Conservation (phyloP, 2,113 vertebrate species). For the Brachirus orientalis region DNA sequence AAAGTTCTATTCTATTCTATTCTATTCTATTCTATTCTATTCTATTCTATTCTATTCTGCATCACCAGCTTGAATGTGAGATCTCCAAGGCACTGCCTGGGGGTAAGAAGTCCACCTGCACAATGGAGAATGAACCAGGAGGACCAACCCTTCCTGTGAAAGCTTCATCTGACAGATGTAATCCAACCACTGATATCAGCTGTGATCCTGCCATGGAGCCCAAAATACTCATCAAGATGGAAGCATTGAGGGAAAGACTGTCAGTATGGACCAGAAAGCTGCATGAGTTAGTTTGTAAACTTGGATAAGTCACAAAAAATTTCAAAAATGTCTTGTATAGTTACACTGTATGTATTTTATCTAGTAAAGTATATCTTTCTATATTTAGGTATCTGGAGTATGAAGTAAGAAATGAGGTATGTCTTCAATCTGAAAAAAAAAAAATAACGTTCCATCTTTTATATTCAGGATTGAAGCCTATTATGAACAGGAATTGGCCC, state of each 20-base stretch:
- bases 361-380: too few species aligned
- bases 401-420: too few species aligned
- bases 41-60: too few species aligned
- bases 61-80: slow-evolving; percentile 81
- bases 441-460: not conserved
- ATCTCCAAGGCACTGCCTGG: slow-evolving; percentile 61
- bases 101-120: slow-evolving; percentile 48
- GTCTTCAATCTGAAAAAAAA: not conserved
- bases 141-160: slow-evolving; percentile 33
- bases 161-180: slow-evolving; percentile 34
- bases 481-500: slow-evolving; percentile 73
- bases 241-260: slow-evolving; percentile 77
- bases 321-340: too few species aligned
- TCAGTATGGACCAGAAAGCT: slow-evolving; percentile 79
- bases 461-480: slow-evolving; percentile 77
- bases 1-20: too few species aligned
- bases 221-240: slow-evolving; percentile 79
- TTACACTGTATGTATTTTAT: too few species aligned
- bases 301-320: slow-evolving; percentile 2
- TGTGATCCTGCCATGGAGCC: slow-evolving; percentile 65
- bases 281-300: slow-evolving; percentile 76
- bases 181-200: slow-evolving; percentile 28
- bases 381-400: not conserved
- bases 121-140: slow-evolving; percentile 22
- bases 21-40: too few species aligned